Evolutionary conservation across 2,113 vertebrate species (phyloP), one percentile per base, ranked within the genome.

Genomic region (Tricholaema leucomelas): DNA sequence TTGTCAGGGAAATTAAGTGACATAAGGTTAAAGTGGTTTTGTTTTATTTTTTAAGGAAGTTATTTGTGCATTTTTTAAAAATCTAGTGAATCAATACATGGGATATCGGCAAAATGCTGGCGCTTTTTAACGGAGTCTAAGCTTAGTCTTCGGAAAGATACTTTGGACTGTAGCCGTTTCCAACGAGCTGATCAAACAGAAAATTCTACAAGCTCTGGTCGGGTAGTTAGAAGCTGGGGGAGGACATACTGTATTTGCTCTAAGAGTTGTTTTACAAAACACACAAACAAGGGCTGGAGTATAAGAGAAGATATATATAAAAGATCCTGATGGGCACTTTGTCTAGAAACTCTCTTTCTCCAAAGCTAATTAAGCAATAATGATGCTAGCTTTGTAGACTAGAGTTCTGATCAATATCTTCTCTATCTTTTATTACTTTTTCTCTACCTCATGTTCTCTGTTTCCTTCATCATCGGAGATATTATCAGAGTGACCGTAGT

Each of bases 401-500:
- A 60, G 71, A 79, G 76, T 48, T 85, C 93, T 92, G 82, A 92
- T 92, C 79, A 64, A 38, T 83, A 91, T 97, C 91, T 88, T 40
- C 81, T 9, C 35, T 61, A 63, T 50, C 78, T 94, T 95, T 96
- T 96, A 96, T 18, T 61, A 81, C 80, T 93, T 91, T 85, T 94
- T 81, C 90, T 82, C 60, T 87, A 60, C 27, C 76, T 91, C 54
- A 2, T 58, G 78, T 87, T 93, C 85, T 92, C 88, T 59, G 24
- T 92, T 94, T 92, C 74, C 96, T 95, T 96, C 85, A 83, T 90
- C 91, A 40, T 66, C 70, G 58, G 48, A 78, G 78, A 88, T 94
- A 69, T 44, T 92, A 88, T 88, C 93, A 60, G 56, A 60, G 42
- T 18, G 65, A 48, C 64, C 4, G 19, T 30, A 77, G 81, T 5